Evolutionary conservation across 2,113 vertebrate genomes (phyloP).

Genomic region (Cinclus mexicanus): DNA sequence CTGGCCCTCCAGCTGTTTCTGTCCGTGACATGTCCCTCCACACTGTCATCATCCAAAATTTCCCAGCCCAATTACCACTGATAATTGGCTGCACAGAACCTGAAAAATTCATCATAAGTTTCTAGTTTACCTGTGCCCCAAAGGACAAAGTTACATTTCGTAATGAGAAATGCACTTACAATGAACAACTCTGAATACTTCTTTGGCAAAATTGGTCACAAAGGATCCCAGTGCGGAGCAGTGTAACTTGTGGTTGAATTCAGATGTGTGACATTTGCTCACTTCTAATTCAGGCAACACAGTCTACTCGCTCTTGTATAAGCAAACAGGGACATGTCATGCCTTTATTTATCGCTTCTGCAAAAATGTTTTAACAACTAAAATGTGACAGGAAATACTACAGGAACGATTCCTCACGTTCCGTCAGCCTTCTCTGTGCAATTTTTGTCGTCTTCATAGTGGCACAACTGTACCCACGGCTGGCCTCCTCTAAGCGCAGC

Average conservation of each 20-base stretch:
- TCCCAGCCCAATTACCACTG: neutral
- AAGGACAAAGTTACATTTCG: neutral
- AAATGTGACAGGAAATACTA: neutral
- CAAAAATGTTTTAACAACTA: neutral
- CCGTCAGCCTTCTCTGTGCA: rapidly evolving
- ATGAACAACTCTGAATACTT: neutral
- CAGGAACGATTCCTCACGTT: rapidly evolving
- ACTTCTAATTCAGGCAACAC: neutral
- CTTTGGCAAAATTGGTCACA: neutral
- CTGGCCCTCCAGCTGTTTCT: rapidly evolving
- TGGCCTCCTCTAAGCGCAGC: neutral
- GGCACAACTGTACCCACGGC: rapidly evolving
- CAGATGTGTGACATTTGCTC: neutral
- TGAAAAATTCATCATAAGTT: neutral
- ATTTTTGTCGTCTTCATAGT: rapidly evolving
- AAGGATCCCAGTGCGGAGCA: neutral
- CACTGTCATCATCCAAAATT: neutral
- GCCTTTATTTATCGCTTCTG: neutral
- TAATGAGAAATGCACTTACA: neutral
- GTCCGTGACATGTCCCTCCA: rapidly evolving
- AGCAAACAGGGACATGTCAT: neutral
- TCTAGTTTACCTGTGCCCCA: neutral
- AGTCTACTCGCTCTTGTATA: neutral
- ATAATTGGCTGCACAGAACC: neutral
- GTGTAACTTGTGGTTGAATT: neutral